These are phyloP conservation scores for Hydrophis major DNA, from an alignment of 2,797 vertebrate species.

Conservation along the genomic window DNA sequence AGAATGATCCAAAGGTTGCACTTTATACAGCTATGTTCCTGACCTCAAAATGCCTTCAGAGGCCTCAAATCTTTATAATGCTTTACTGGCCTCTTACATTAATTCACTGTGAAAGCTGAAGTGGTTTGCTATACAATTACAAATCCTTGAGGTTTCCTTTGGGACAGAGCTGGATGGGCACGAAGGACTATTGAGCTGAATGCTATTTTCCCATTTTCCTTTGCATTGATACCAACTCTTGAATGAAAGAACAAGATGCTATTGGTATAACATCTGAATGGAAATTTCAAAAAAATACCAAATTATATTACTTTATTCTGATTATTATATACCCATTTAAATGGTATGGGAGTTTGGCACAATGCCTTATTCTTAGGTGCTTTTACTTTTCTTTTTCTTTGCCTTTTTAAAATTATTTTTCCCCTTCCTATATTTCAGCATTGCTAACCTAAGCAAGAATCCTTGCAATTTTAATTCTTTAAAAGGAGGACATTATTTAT, in stretches of 20 bases:
- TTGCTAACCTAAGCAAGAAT: conserved; percentile 73
- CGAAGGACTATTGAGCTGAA: conserved; percentile 82
- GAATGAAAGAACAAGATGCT: conserved; percentile 60
- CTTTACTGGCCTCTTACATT: conserved; percentile 85
- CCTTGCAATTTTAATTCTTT: conserved; percentile 87
- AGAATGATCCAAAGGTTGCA: conserved; percentile 72
- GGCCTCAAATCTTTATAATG: conserved; percentile 84
- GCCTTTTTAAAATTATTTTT: neutral
- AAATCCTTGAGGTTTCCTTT: conserved; percentile 71
- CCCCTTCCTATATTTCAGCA: conserved; percentile 46
- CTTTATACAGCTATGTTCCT: conserved; percentile 77
- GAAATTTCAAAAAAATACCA: conserved; percentile 56
- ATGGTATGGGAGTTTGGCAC: conserved; percentile 46
- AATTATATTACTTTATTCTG: conserved; percentile 55
- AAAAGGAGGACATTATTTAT: conserved; percentile 91
- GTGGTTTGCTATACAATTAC: conserved; percentile 81
- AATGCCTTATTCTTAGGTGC: conserved; percentile 16
- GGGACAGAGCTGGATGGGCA: conserved; percentile 71
- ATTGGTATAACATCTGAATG: conserved; percentile 74
- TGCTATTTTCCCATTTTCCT: conserved; percentile 50
- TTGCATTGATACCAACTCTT: conserved; percentile 69
- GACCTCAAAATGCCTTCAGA: conserved; percentile 84
- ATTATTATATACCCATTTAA: conserved; percentile 56
- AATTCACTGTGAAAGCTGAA: conserved; percentile 93
- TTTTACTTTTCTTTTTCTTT: neutral